Evolutionary conservation across 2,888 invertebrate species (phyloP).

Genomic region (Mellilla xanthometata): DNA sequence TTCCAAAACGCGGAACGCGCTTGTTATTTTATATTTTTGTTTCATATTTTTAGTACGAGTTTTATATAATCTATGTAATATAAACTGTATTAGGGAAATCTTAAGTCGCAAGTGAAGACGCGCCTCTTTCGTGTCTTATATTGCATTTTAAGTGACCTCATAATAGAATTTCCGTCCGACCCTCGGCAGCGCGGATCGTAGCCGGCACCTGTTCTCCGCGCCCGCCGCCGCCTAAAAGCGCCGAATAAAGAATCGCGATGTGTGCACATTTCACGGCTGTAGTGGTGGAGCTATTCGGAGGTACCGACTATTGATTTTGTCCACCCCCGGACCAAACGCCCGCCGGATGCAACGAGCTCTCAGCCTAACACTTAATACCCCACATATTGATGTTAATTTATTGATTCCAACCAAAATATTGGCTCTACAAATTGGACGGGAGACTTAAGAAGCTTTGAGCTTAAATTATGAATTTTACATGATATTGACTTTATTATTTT

Average conservation of each 20-base stretch:
- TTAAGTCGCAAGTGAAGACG: background rate
- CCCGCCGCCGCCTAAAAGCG: conserved; percentile 52
- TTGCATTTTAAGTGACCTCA: conserved; percentile 31
- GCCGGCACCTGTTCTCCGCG: conserved; percentile 61
- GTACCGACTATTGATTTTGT: conserved; percentile 79
- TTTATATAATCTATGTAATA: too few relatives aligned
- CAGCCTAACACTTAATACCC: conserved; percentile 54
- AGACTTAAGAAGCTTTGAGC: background rate
- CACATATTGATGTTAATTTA: conserved; percentile 68
- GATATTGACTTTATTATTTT: too few relatives aligned
- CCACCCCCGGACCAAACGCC: conserved; percentile 70
- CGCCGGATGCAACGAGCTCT: conserved; percentile 61
- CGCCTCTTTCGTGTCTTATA: conserved; percentile 22
- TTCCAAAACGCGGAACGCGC: too few relatives aligned
- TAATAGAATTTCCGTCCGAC: conserved; percentile 35
- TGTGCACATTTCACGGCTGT: conserved; percentile 69
- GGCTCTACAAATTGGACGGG: conserved; percentile 18
- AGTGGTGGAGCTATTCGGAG: conserved; percentile 67
- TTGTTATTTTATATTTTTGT: too few relatives aligned
- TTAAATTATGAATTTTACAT: too few relatives aligned
- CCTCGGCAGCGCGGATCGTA: conserved; percentile 42
- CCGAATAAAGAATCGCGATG: conserved; percentile 71
- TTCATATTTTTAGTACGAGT: too few relatives aligned
- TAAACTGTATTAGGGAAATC: too few relatives aligned
- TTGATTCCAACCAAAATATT: conserved; percentile 49